A percentile compares a stretch with the other conserved stretches of the same genome.
Conservation (phyloP, 2,888 invertebrate species). For the Pheosia gnoma region DNA sequence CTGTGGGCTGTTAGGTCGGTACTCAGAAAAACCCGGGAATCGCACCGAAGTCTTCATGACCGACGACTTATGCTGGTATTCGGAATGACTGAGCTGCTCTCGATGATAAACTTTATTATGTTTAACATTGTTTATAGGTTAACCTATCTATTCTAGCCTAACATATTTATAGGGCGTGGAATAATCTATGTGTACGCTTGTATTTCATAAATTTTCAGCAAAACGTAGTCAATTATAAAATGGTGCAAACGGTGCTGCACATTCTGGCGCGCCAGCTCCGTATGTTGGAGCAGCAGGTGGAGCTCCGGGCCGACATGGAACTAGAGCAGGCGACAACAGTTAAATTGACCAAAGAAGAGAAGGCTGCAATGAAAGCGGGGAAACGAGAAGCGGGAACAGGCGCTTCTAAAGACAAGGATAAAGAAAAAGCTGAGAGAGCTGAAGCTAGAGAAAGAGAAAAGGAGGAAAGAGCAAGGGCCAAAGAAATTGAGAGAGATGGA, state of each 20-base stretch:
- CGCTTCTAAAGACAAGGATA: conserved; percentile 12
- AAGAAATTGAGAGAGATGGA: conserved; percentile 19
- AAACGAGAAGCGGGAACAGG: conserved; percentile 11
- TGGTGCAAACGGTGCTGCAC: conserved; percentile 62
- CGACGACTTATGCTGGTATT: too few relatives aligned
- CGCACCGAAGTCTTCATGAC: too few relatives aligned
- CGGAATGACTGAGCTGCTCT: too few relatives aligned
- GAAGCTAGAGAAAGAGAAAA: conserved; percentile 18
- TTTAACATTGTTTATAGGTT: too few relatives aligned
- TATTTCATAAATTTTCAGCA: conserved; percentile 40
- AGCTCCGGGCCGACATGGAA: conserved; percentile 35
- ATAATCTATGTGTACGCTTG: too few relatives aligned
- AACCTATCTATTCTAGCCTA: too few relatives aligned
- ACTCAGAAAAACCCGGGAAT: too few relatives aligned
- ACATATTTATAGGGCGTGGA: too few relatives aligned
- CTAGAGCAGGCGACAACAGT: not conserved
- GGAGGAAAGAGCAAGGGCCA: conserved; percentile 13
- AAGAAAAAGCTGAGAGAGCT: conserved; percentile 13
- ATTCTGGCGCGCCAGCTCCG: conserved; percentile 69
- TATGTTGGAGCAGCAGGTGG: conserved; percentile 63
- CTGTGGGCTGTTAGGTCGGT: too few relatives aligned
- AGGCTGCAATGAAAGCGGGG: conserved; percentile 9
- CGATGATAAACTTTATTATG: too few relatives aligned
- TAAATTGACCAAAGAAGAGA: conserved; percentile 18
- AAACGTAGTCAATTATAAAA: conserved; percentile 63